Conservation (phyloP, 2,888 invertebrate genomes). For the Tetragonula carbonaria region DNA sequence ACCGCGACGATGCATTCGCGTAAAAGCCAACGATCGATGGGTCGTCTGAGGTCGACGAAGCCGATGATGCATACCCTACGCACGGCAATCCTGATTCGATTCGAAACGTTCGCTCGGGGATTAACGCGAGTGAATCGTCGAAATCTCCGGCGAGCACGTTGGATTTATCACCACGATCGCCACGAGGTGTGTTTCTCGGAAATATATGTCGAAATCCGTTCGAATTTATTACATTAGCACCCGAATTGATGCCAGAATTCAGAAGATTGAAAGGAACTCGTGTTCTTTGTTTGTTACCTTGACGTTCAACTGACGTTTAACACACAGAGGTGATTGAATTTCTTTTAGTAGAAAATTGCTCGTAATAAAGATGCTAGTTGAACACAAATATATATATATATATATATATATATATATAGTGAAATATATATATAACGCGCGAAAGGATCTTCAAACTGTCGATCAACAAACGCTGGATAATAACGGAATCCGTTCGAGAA, state of each 20-base stretch:
- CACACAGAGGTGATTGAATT: too few species aligned
- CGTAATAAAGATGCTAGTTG: too few species aligned
- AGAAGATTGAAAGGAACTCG: too few species aligned
- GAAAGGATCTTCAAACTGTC: too few species aligned
- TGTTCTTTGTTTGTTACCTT: too few species aligned
- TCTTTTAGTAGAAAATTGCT: too few species aligned
- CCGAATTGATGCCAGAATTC: too few species aligned
- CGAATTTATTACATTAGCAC: neutral
- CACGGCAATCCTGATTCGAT: neutral
- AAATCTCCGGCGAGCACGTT: neutral
- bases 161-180: neutral
- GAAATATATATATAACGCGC: too few species aligned
- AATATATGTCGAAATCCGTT: neutral
- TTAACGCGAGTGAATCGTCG: neutral
- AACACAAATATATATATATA: too few species aligned
- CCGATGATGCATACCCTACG: neutral
- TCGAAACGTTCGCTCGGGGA: neutral
- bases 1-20: slow-evolving; percentile 45
- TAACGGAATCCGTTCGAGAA: neutral
- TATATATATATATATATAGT: too few species aligned
- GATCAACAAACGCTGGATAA: neutral
- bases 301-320: too few species aligned
- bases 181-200: neutral
- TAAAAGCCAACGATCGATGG: slow-evolving; percentile 60
- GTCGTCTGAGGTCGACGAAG: slow-evolving; percentile 43